phyloP scores from a whole-genome alignment of 2,888 invertebrate species.

The Amblyjoppa fuscipennis region DNA sequence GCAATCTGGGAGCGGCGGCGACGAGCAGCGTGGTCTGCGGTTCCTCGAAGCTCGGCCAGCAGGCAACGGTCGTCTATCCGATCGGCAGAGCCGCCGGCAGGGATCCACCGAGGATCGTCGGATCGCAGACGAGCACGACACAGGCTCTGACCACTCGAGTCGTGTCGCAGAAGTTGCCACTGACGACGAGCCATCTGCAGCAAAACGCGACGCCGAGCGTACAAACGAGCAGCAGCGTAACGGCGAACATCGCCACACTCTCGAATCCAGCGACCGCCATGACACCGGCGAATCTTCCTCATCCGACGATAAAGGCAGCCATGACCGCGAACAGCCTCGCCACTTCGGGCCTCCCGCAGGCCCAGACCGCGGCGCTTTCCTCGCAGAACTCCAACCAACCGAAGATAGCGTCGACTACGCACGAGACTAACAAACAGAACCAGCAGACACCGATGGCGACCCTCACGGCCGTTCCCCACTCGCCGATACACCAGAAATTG shows the following conservation, averaged over 20 bases:
- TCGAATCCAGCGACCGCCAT: constrained; percentile 30
- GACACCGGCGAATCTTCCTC: constrained; percentile 57
- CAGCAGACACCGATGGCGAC: constrained; percentile 68
- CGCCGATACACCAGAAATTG: constrained; percentile 71
- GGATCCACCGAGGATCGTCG: constrained; percentile 72
- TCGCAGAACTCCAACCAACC: constrained; percentile 71
- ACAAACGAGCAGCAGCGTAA: constrained; percentile 1
- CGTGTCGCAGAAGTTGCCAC: constrained; percentile 76
- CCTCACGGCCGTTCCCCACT: constrained; percentile 46
- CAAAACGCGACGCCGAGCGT: constrained; percentile 51
- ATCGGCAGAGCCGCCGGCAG: constrained; percentile 69
- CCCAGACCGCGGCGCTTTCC: constrained; percentile 62
- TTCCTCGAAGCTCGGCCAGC: constrained; percentile 36
- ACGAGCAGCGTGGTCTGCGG: constrained; percentile 25
- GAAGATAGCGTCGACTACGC: constrained; percentile 67
- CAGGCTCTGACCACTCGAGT: constrained; percentile 76
- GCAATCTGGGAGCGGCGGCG: constrained; percentile 32
- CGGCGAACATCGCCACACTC: constrained; percentile 17
- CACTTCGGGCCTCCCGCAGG: constrained; percentile 45
- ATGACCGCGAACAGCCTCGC: constrained; percentile 53
- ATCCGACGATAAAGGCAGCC: constrained; percentile 45
- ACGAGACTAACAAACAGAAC: constrained; percentile 64
- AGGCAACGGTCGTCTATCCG: constrained; percentile 73
- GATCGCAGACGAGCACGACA: constrained; percentile 73
- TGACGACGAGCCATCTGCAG: constrained; percentile 59